A percentile compares a stretch with the other conserved stretches of the same genome.
Evolutionary conservation across 2,113 vertebrate genomes (phyloP).

Genomic region (Xyrauchen texanus): DNA sequence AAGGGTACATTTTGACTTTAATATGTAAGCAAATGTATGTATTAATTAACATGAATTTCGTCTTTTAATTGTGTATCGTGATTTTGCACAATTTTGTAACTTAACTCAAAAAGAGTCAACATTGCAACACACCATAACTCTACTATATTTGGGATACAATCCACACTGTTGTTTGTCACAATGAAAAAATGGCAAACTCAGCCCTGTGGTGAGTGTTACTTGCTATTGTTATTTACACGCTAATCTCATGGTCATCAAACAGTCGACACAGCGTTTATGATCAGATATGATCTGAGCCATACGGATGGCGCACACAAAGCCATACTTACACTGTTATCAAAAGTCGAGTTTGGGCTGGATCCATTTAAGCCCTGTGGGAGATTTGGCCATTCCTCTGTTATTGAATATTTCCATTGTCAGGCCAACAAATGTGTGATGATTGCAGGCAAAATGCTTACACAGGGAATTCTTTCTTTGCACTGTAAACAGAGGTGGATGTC

Average conservation of each 20-base stretch:
- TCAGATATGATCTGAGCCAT: conserved; percentile 61
- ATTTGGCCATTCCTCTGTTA: conserved; percentile 73
- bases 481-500: conserved; percentile 80
- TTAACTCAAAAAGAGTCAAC: too few relatives aligned
- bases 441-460: conserved; percentile 78
- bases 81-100: too few relatives aligned
- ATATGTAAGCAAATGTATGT: too few relatives aligned
- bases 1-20: too few relatives aligned
- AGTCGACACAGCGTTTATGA: conserved; percentile 53
- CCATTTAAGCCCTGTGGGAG: conserved; percentile 53
- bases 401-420: conserved; percentile 69
- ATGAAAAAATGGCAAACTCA: background rate
- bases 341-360: conserved; percentile 50
- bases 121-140: too few relatives aligned
- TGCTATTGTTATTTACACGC: conserved; percentile 1
- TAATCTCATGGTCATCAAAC: conserved; percentile 40
- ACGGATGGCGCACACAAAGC: conserved; percentile 50
- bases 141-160: too few relatives aligned
- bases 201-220: conserved; percentile 36
- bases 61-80: too few relatives aligned
- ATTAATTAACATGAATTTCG: too few relatives aligned
- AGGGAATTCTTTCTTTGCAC: conserved; percentile 78
- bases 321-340: conserved; percentile 60
- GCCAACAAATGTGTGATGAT: conserved; percentile 78
- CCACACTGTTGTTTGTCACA: too few relatives aligned